These are phyloP conservation scores for Sesia bembeciformis DNA, from an alignment of 2,888 invertebrate species.

Conservation along the genomic window DNA sequence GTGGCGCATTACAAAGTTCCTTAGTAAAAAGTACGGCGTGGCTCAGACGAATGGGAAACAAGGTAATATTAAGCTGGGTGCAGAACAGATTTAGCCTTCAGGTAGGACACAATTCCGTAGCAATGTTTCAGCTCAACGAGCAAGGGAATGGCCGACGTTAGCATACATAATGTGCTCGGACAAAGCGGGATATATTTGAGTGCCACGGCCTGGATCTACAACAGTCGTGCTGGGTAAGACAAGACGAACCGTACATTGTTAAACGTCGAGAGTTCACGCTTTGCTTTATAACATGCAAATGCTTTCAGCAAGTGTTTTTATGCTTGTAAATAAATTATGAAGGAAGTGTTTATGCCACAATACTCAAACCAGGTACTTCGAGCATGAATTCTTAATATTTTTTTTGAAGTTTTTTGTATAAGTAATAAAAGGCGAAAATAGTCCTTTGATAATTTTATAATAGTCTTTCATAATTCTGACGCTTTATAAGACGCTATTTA, in stretches of 20 bases:
- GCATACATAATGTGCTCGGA: slow-evolving; percentile 54
- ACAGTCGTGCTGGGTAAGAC: slow-evolving; percentile 13
- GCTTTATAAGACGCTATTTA: too few relatives aligned
- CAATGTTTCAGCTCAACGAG: slow-evolving; percentile 7
- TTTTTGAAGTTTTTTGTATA: too few relatives aligned
- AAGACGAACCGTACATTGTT: slow-evolving; percentile 12
- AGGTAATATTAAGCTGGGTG: slow-evolving; percentile 1
- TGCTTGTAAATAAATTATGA: too few relatives aligned
- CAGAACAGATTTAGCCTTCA: slow-evolving; percentile 10
- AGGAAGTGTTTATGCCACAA: too few relatives aligned
- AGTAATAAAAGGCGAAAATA: too few relatives aligned
- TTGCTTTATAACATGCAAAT: background rate
- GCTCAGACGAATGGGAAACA: background rate
- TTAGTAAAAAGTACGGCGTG: background rate
- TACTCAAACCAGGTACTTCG: too few relatives aligned
- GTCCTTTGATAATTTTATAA: too few relatives aligned
- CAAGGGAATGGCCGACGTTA: slow-evolving; percentile 35
- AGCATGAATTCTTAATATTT: too few relatives aligned
- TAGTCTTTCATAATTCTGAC: too few relatives aligned
- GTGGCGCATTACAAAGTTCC: background rate
- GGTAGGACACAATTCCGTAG: slow-evolving; percentile 11
- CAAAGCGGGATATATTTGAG: slow-evolving; percentile 58
- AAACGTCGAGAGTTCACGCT: background rate
- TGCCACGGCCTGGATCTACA: slow-evolving; percentile 22
- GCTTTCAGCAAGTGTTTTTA: too few relatives aligned